These are phyloP conservation scores for Petrolisthes manimaculis DNA, from an alignment of 2,888 invertebrate species.

Conservation along the genomic window DNA sequence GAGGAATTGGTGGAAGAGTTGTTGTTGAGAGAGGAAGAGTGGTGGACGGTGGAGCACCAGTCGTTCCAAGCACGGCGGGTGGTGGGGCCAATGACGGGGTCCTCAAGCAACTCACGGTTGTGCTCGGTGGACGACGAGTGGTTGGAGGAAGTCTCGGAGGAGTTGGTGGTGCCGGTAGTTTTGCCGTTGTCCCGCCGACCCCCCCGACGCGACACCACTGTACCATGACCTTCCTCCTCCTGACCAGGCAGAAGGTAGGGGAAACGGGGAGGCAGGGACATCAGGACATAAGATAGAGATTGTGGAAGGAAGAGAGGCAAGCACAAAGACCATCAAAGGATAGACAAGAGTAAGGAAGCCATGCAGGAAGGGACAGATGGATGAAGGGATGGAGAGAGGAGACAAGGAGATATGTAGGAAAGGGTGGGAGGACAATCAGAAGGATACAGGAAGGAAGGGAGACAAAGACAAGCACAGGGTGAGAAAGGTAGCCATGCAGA, in stretches of 20 bases:
- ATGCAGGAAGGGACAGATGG: not conserved
- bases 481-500: not conserved
- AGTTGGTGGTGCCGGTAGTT: constrained; percentile 68
- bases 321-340: not conserved
- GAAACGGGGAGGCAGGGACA: not conserved
- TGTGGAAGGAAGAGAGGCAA: not conserved
- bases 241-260: constrained; percentile 20
- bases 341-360: not conserved
- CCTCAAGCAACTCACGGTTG: constrained; percentile 67
- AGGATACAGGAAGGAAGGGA: not conserved
- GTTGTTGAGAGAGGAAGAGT: not conserved
- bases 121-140: constrained; percentile 62
- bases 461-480: not conserved
- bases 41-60: constrained; percentile 72
- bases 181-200: not conserved
- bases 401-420: not conserved
- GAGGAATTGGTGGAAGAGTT: constrained; percentile 16
- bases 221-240: constrained; percentile 67
- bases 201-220: constrained; percentile 7
- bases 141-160: constrained; percentile 61
- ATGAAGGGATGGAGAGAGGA: not conserved
- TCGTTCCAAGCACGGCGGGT: constrained; percentile 83
- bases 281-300: not conserved
- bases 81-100: constrained; percentile 76
- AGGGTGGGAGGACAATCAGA: not conserved